phyloP scores from a whole-genome alignment of 1,140 invertebrate genomes.

The Venturia canescens region DNA sequence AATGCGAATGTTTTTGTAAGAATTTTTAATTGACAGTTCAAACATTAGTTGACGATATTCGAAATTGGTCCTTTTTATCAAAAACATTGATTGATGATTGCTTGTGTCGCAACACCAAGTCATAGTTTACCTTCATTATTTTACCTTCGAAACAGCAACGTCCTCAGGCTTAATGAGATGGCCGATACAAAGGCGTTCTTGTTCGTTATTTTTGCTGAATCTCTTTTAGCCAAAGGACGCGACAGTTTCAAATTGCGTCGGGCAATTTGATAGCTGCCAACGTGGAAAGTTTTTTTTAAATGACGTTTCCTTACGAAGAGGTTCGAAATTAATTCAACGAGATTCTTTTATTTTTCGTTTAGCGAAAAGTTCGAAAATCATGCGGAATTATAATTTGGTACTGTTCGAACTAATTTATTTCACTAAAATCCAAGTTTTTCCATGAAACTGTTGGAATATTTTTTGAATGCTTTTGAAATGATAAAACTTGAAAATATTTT shows the following conservation, averaged over 20 bases:
- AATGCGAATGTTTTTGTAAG: no score
- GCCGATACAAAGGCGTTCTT: slow-evolving; percentile 7
- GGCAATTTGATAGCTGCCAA: slow-evolving; percentile 53
- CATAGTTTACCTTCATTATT: slow-evolving; percentile 71
- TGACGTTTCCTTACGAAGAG: slow-evolving; percentile 42
- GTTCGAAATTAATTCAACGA: not conserved
- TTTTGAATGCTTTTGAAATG: no score
- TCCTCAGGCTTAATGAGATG: slow-evolving; percentile 21
- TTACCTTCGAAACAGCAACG: slow-evolving; percentile 69
- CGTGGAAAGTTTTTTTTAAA: not conserved
- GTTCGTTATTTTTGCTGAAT: not conserved
- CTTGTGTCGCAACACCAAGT: not conserved
- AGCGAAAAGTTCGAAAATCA: not conserved
- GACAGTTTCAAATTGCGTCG: slow-evolving; percentile 56
- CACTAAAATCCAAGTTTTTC: no score
- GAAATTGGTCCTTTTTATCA: slow-evolving; percentile 1
- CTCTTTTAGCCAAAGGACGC: slow-evolving; percentile 36
- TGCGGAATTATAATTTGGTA: no score
- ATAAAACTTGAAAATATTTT: no score
- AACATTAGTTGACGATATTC: no score
- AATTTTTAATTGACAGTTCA: no score
- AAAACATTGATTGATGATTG: not conserved
- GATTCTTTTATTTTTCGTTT: slow-evolving; percentile 35
- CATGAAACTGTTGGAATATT: no score
- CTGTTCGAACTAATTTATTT: no score